These are phyloP conservation scores for Australoheros scitulus DNA, from an alignment of 2,113 vertebrate species.

Conservation along the genomic window DNA sequence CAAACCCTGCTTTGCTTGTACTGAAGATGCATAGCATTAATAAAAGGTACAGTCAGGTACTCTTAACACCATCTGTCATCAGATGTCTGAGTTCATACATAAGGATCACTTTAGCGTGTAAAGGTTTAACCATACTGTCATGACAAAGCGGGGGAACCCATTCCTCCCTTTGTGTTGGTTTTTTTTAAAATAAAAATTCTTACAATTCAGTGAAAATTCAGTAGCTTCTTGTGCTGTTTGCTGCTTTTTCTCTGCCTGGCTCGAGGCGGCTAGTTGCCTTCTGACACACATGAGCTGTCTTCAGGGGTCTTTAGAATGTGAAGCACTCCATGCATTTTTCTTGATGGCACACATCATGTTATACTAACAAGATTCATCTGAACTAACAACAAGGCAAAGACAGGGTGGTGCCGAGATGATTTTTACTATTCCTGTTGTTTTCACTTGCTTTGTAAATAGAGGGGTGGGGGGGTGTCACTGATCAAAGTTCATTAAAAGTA, in stretches of 20 bases:
- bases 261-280: slow-evolving; percentile 70
- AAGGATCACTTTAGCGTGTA: slow-evolving; percentile 29
- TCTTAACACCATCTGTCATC: not conserved
- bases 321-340: slow-evolving; percentile 32
- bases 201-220: slow-evolving; percentile 39
- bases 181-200: not conserved
- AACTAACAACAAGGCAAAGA: slow-evolving; percentile 11
- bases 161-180: not conserved
- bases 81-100: not conserved
- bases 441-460: slow-evolving; percentile 47
- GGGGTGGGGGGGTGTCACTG: slow-evolving; percentile 8
- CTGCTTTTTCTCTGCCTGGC: slow-evolving; percentile 64
- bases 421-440: slow-evolving; percentile 41
- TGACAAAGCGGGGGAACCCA: not conserved
- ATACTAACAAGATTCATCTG: slow-evolving; percentile 17
- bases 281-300: slow-evolving; percentile 59
- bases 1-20: slow-evolving; percentile 26
- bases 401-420: slow-evolving; percentile 24
- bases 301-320: slow-evolving; percentile 62
- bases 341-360: slow-evolving; percentile 6
- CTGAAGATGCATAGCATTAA: not conserved
- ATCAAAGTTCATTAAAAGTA: slow-evolving; percentile 61
- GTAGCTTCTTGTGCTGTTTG: slow-evolving; percentile 54
- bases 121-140: not conserved
- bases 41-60: slow-evolving; percentile 34